These are phyloP conservation scores for Xiphydria camelus DNA, from an alignment of 2,888 invertebrate genomes.

Conservation along the genomic window DNA sequence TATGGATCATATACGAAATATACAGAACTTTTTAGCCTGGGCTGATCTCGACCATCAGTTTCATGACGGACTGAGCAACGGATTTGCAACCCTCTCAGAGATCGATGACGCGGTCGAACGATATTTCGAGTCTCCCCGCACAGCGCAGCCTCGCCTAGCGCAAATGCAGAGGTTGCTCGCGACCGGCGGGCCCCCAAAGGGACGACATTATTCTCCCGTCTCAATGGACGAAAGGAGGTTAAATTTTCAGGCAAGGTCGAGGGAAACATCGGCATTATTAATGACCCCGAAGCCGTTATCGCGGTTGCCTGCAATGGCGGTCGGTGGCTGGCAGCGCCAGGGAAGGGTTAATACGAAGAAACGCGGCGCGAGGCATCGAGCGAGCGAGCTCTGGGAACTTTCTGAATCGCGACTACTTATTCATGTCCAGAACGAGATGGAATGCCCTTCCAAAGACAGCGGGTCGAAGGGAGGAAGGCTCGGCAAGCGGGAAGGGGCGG, in stretches of 20 bases:
- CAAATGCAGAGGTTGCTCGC: too few species aligned
- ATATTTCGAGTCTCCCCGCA: too few species aligned
- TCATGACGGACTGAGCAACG: too few species aligned
- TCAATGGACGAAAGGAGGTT: constrained; percentile 3
- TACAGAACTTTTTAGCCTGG: too few species aligned
- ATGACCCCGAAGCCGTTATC: neutral
- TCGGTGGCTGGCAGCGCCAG: neutral
- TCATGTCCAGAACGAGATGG: constrained; percentile 26
- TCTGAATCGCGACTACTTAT: constrained; percentile 37
- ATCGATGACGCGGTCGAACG: too few species aligned
- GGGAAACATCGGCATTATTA: constrained; percentile 1
- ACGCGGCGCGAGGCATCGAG: neutral
- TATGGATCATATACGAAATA: too few species aligned
- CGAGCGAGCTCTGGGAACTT: constrained; percentile 34
- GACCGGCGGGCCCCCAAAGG: too few species aligned
- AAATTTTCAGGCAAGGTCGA: constrained; percentile 3
- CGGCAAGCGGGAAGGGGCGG: too few species aligned
- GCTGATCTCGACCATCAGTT: too few species aligned
- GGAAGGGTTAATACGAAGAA: neutral
- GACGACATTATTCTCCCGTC: constrained; percentile 1
- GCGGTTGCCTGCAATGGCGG: neutral
- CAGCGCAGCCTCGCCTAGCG: too few species aligned
- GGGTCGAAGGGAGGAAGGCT: constrained; percentile 22
- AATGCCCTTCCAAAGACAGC: constrained; percentile 5
- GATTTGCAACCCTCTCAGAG: too few species aligned